Evolutionary conservation across 2,888 invertebrate species (phyloP).

Genomic region (Perizoma affinitatum): DNA sequence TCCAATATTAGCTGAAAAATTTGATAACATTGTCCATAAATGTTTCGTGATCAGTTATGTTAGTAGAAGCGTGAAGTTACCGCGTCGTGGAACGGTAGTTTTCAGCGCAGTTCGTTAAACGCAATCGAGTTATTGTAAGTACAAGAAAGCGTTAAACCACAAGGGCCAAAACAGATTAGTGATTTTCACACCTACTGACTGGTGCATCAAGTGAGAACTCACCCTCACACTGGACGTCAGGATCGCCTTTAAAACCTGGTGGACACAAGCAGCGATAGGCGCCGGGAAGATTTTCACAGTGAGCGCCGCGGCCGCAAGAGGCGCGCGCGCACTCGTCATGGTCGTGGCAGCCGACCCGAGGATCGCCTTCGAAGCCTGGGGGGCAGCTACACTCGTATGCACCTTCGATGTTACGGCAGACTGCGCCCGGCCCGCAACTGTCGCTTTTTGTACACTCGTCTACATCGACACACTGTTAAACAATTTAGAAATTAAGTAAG

Average conservation of each 20-base stretch:
- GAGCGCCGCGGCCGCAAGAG: constrained; percentile 91
- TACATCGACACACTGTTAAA: constrained; percentile 89
- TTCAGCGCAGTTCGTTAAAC: constrained; percentile 60
- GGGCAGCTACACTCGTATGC: constrained; percentile 94
- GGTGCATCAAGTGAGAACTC: constrained; percentile 53
- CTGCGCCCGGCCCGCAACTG: constrained; percentile 91
- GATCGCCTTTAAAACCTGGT: constrained; percentile 92
- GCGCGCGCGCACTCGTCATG: constrained; percentile 89
- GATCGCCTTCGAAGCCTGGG: constrained; percentile 91
- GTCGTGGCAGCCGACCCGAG: constrained; percentile 89
- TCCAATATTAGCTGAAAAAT: constrained; percentile 54
- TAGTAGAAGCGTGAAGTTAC: constrained; percentile 81
- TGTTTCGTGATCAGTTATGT: constrained; percentile 56
- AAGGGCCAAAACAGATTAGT: constrained; percentile 59
- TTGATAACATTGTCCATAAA: constrained; percentile 47
- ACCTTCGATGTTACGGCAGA: constrained; percentile 91
- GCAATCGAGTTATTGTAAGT: constrained; percentile 56
- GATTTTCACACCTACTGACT: constrained; percentile 55
- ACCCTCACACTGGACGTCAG: constrained; percentile 90
- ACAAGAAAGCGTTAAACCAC: constrained; percentile 75
- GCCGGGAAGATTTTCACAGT: constrained; percentile 91
- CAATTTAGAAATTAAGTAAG: constrained; percentile 2
- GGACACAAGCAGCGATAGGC: constrained; percentile 92
- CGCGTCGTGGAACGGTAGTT: constrained; percentile 78
- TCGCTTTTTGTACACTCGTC: constrained; percentile 90